Conservation (phyloP, 2,888 invertebrate genomes). For the Strigamia maritima region DNA sequence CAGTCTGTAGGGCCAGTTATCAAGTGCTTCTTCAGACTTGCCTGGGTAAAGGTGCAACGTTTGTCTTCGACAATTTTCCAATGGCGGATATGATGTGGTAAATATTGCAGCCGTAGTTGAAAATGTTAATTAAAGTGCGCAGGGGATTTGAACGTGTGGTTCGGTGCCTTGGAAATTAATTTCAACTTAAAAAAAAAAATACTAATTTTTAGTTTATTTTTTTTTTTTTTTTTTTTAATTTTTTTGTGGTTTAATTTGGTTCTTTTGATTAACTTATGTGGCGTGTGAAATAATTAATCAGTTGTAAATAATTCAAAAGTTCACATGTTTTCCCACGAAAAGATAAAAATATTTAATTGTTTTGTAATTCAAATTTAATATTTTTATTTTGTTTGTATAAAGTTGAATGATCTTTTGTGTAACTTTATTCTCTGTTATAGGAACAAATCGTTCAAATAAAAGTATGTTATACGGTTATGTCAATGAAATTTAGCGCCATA, state of each 20-base stretch:
- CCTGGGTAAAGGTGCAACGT: background rate
- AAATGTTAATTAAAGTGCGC: background rate
- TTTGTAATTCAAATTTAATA: no score
- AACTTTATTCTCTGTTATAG: background rate
- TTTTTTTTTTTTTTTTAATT: background rate
- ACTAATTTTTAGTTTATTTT: background rate
- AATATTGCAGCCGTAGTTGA: background rate
- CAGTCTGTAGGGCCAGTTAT: slow-evolving; percentile 4
- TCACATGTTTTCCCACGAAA: no score
- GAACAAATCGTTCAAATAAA: background rate
- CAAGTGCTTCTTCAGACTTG: background rate
- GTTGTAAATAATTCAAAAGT: no score
- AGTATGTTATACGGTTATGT: background rate
- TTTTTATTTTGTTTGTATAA: no score
- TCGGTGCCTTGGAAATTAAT: background rate
- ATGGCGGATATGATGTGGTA: background rate
- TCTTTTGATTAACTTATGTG: background rate
- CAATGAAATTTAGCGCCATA: background rate
- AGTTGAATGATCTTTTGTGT: background rate
- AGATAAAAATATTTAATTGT: no score
- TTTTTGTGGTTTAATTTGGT: background rate
- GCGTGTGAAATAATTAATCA: no score
- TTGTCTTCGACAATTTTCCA: background rate
- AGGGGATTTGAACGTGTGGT: background rate
- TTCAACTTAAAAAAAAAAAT: background rate